Base-by-base conservation (phyloP, 2,888 invertebrate genomes). In the Galerucella pusilla region DNA sequence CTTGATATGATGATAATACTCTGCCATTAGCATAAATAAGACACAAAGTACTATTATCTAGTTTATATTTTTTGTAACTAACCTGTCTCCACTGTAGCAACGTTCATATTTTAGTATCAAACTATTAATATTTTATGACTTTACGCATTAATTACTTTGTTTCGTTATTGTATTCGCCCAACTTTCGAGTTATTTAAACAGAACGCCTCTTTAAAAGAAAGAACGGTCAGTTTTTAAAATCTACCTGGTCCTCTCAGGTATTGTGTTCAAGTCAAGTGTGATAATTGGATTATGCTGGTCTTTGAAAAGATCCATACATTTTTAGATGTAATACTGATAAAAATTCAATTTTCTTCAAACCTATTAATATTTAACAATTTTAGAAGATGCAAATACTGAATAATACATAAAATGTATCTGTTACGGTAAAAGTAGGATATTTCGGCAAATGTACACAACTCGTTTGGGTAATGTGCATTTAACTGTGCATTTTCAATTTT, bases 191-290 rank as follows among this genome's bases (percentile, higher is more conserved):
- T 52, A 52, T 52, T n/a, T 14, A 52, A 52, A 52, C 52, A 52
- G 52, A 52, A n/a, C 14, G 52, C 52, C 52, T 52, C n/a, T 52
- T 52, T n/a, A 52, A 52, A 52, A n/a, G 14, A 52, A 49, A 14
- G 14, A 49, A 49, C 12, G 49, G 49, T 14, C 52, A 7, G 12
- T 14, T 49, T 14, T 14, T 2, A 49, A 52, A 42, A 63, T 63
- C 63, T 63, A 63, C 63, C 63, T 63, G 63, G 14, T 14, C 35
- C 10, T 63, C 42, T 63, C 16, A 10, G 63, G 60, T 28, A 60
- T 28, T 63, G 45, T 63, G 35, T 16, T 63, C 35, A 63, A 63
- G 63, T 63, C 63, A 42, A 63, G 42, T 63, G 63, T 63, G 42
- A 42, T 35, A 63, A 63, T 63, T 63, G 35, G 45, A 63, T 63